These are phyloP conservation scores for Oceanodroma tethys DNA, from an alignment of 2,113 vertebrate genomes.

Conservation along the genomic window DNA sequence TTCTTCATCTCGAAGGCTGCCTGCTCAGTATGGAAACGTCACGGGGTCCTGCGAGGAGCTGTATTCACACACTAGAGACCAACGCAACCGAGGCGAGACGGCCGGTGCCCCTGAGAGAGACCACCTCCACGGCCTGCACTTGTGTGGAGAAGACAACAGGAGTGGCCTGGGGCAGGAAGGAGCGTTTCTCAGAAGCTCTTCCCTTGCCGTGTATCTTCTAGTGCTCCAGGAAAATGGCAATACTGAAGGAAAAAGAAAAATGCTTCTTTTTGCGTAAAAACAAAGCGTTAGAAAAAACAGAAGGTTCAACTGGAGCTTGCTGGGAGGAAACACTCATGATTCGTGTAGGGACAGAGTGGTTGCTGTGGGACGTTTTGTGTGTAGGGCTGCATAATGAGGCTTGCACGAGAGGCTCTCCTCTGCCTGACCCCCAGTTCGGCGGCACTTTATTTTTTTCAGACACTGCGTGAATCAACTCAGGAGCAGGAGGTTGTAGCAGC, in stretches of 20 bases:
- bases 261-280: neutral
- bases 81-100: neutral
- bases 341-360: neutral
- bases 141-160: neutral
- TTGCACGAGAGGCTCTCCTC: neutral
- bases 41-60: neutral
- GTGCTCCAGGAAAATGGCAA: neutral
- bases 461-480: neutral
- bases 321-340: neutral
- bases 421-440: neutral
- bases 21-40: neutral
- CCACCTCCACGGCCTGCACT: neutral
- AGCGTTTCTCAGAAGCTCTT: neutral
- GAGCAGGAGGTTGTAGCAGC: neutral
- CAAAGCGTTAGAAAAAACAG: neutral
- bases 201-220: neutral
- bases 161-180: neutral
- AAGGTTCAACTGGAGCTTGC: neutral
- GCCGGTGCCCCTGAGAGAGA: neutral
- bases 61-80: neutral
- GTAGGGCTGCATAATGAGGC: neutral
- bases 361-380: neutral
- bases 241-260: neutral
- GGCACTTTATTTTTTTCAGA: neutral
- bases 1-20: neutral